Base-by-base conservation (phyloP, 2,113 vertebrate species). In the Nibea albiflora region DNA sequence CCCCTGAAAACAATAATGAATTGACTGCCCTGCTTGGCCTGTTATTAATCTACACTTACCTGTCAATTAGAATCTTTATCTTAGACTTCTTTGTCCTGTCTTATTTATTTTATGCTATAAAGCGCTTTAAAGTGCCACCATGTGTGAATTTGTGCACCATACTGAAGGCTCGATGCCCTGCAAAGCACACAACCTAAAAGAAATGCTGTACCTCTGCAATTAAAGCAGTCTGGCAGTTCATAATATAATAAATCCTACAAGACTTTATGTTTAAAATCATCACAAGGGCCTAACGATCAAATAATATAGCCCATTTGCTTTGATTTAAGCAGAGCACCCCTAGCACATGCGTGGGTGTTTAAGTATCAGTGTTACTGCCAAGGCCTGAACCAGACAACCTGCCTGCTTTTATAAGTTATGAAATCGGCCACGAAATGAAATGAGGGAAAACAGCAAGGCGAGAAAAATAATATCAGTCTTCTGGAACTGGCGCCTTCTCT, bases 261-360 rank as follows among this genome's bases (percentile, higher is more conserved):
- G 56, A 66, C 26, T 20, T 26, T 16, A 50, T 64, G 57, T 76
- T 17, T 5, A n/a, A 14, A 74, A 47, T 70, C 22, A 69, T 71
- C 22, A 22, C 28, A 58, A 46, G 11, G 12, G 67, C 31, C 31
- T 46, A 61, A 52, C 5, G 14, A 66, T 64, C 50, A 60, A 65
- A 53, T 20, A 42, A 46, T n/a, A 49, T 8, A n/a, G 57, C 11
- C 46, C 42, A 39, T 80, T 65, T 28, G 24, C 24, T 62, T 16
- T 73, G 19, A 31, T 68, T 52, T 52, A 3, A 46, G 39, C 1
- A 2, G 15, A 42, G 44, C 75, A 42, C 60, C 53, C 26, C 1
- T 14, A 12, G 46, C 6, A 8, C 47, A 53, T 5, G 44, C 0
- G 10, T 58, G 19, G 62, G 24, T 58, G 42, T 77, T 66, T 12